Conservation (phyloP, 2,797 vertebrate species). For the Amblyopsis hoosieri region DNA sequence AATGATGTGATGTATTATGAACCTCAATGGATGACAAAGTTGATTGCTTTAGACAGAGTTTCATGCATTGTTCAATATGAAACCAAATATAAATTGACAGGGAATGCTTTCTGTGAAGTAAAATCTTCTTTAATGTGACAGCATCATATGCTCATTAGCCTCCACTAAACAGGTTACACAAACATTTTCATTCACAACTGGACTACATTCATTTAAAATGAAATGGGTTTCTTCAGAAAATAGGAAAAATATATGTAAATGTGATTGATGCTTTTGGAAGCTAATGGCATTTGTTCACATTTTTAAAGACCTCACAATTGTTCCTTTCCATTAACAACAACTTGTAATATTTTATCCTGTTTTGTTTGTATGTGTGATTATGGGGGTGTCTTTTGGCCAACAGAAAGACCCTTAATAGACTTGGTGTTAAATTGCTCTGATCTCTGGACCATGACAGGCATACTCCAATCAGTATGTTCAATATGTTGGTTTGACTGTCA, state of each 20-base stretch:
- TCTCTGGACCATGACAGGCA: constrained; percentile 81
- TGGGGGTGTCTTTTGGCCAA: constrained; percentile 32
- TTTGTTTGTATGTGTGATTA: constrained; percentile 20
- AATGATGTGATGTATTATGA: constrained; percentile 70
- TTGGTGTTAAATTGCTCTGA: constrained; percentile 82
- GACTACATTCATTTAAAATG: constrained; percentile 52
- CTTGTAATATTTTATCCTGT: constrained; percentile 15
- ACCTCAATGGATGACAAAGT: constrained; percentile 48
- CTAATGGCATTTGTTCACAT: constrained; percentile 22
- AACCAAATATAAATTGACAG: constrained; percentile 67
- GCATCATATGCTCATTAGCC: constrained; percentile 67
- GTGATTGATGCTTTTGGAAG: constrained; percentile 20
- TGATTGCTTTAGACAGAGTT: constrained; percentile 60
- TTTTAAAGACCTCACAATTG: background rate
- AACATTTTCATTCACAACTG: constrained; percentile 60
- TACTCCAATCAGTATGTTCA: constrained; percentile 91
- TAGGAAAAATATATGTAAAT: constrained; percentile 28
- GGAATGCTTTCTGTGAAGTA: constrained; percentile 45
- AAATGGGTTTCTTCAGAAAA: constrained; percentile 23
- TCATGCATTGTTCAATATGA: constrained; percentile 57
- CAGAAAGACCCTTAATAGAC: constrained; percentile 58
- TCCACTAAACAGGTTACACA: constrained; percentile 58
- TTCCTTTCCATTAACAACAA: constrained; percentile 19
- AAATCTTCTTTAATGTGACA: constrained; percentile 70
- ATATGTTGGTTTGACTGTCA: constrained; percentile 94